phyloP scores from a whole-genome alignment of 1,140 invertebrate species.

The Lamellibrachia luymesi region DNA sequence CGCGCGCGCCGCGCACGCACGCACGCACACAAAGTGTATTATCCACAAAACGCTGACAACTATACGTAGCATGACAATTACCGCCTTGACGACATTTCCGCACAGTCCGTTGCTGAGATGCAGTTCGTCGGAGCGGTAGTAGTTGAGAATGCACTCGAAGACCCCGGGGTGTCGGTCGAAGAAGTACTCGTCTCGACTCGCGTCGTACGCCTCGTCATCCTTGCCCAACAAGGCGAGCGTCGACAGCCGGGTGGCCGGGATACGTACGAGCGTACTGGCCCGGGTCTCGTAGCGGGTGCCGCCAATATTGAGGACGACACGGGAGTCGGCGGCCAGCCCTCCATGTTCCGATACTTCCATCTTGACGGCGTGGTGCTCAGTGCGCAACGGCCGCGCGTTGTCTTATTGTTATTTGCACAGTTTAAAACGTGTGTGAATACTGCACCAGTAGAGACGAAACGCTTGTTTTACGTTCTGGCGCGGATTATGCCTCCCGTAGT shows the following conservation, averaged over 20 bases:
- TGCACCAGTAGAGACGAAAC: neutral
- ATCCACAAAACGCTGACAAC: too few relatives aligned
- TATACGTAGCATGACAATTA: neutral
- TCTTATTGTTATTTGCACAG: neutral
- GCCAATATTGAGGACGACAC: constrained; percentile 2
- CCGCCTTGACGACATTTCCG: constrained; percentile 56
- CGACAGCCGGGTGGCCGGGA: constrained; percentile 11
- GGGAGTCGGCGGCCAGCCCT: neutral
- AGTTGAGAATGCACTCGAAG: constrained; percentile 21
- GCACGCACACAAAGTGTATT: too few relatives aligned
- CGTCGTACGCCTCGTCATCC: neutral
- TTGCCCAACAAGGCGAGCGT: neutral
- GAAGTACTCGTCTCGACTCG: constrained; percentile 1
- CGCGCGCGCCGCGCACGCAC: too few relatives aligned
- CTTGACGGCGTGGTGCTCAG: neutral
- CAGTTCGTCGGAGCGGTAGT: constrained; percentile 46
- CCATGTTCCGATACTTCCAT: neutral
- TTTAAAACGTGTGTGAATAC: neutral
- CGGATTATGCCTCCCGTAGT: neutral
- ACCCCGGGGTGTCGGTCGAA: constrained; percentile 9
- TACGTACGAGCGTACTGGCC: neutral
- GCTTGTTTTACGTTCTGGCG: neutral
- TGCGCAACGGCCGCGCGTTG: neutral
- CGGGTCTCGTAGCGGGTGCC: neutral
- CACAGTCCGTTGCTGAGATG: constrained; percentile 58